Conservation (phyloP, 2,113 vertebrate species). For the Porphyrio hochstetteri region DNA sequence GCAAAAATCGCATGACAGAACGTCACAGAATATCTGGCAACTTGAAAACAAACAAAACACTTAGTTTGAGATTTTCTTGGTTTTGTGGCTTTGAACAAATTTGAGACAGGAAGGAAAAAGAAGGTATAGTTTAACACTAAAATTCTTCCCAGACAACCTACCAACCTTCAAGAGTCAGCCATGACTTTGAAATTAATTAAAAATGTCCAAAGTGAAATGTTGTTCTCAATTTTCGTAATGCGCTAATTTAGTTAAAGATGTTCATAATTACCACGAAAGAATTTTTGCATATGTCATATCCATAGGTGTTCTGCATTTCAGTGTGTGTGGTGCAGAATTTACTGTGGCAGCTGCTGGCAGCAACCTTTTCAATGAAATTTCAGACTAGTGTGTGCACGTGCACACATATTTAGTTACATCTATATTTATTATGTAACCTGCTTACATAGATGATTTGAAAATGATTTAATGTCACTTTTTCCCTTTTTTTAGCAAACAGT, state of each 20-base stretch:
- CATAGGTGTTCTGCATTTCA: not conserved
- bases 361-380: not conserved
- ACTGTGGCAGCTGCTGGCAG: not conserved
- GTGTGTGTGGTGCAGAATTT: not conserved
- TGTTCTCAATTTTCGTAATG: not conserved
- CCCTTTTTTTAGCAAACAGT: not conserved
- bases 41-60: not conserved
- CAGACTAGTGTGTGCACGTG: not conserved
- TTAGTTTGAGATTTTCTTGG: not conserved
- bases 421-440: not conserved
- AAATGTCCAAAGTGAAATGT: not conserved
- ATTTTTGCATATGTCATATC: not conserved
- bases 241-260: not conserved
- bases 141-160: not conserved
- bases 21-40: not conserved
- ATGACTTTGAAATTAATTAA: constrained; percentile 19
- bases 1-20: not conserved
- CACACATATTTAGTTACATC: not conserved
- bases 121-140: not conserved
- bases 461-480: not conserved
- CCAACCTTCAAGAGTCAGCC: constrained; percentile 2
- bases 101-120: not conserved
- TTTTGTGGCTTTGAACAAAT: not conserved
- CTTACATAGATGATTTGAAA: not conserved
- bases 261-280: not conserved